These are phyloP conservation scores for Drosophila pullipes DNA, from an alignment of 2,888 invertebrate species.

Conservation along the genomic window DNA sequence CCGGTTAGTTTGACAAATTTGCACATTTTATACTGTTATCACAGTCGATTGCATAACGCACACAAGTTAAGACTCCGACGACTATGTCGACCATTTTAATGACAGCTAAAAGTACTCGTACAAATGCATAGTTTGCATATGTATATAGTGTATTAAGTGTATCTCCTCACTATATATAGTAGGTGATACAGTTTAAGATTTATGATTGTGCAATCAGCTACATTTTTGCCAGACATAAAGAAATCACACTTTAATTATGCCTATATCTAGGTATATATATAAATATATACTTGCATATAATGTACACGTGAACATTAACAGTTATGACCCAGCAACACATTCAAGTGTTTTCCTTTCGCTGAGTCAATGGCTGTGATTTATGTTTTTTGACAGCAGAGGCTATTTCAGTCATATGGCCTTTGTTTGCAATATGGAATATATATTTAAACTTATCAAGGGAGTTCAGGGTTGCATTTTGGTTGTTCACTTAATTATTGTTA, in stretches of 20 bases:
- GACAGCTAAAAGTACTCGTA: conserved; percentile 27
- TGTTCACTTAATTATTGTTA: conserved; percentile 3
- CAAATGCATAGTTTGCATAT: not conserved
- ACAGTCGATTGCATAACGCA: conserved; percentile 32
- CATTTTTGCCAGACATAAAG: conserved; percentile 14
- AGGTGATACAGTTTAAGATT: conserved; percentile 37
- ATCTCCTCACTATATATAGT: conserved; percentile 23
- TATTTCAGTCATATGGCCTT: conserved; percentile 20
- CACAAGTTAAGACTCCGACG: conserved; percentile 17
- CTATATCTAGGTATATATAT: not conserved
- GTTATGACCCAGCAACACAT: conserved; percentile 5
- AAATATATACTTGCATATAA: not conserved
- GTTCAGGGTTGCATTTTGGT: conserved; percentile 17
- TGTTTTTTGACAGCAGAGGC: conserved; percentile 7
- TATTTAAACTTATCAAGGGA: conserved; percentile 3
- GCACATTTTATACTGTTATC: conserved; percentile 34
- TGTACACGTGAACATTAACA: conserved; percentile 12
- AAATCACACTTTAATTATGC: conserved; percentile 44
- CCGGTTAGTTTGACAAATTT: conserved; percentile 39
- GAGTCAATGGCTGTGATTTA: not conserved
- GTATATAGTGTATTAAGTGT: conserved; percentile 7
- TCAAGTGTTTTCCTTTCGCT: conserved; percentile 2
- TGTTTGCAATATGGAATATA: conserved; percentile 9
- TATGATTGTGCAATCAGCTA: conserved; percentile 42
- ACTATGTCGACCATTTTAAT: conserved; percentile 32